These are phyloP conservation scores for Calyptommatus sinebrachiatus DNA, from an alignment of 2,113 vertebrate genomes.

Conservation along the genomic window DNA sequence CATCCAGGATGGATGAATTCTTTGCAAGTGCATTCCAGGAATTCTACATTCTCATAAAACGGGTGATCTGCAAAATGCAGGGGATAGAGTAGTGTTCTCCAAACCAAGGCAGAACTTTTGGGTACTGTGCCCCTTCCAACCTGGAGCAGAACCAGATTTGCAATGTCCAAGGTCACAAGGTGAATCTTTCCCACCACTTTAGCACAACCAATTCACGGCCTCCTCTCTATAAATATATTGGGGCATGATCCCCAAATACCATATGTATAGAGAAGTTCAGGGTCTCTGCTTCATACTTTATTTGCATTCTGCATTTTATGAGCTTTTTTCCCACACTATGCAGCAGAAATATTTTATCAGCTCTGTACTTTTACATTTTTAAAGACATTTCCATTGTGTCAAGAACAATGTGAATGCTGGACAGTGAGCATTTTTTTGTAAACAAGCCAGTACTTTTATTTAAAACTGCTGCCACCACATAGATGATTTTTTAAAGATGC, in stretches of 20 bases:
- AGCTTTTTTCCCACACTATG: background rate
- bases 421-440: slow-evolving; percentile 3
- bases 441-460: slow-evolving; percentile 14
- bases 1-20: background rate
- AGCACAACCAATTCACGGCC: too few relatives aligned
- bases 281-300: background rate
- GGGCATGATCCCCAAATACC: background rate
- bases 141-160: background rate
- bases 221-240: too few relatives aligned
- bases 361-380: slow-evolving; percentile 4
- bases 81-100: too few relatives aligned
- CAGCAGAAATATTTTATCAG: background rate
- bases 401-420: slow-evolving; percentile 11
- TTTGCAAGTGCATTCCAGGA: background rate
- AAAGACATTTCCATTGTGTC: slow-evolving; percentile 12
- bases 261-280: background rate
- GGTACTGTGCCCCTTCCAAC: background rate
- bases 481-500: slow-evolving; percentile 4
- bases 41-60: background rate
- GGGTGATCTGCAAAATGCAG: background rate
- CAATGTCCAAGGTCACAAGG: background rate
- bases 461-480: background rate
- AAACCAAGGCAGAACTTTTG: too few relatives aligned
- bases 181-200: background rate
- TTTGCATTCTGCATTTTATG: background rate